Evolutionary conservation across 2,113 vertebrate genomes (phyloP), one percentile per base, ranked within the genome.

Genomic region (Oncorhynchus masou): DNA sequence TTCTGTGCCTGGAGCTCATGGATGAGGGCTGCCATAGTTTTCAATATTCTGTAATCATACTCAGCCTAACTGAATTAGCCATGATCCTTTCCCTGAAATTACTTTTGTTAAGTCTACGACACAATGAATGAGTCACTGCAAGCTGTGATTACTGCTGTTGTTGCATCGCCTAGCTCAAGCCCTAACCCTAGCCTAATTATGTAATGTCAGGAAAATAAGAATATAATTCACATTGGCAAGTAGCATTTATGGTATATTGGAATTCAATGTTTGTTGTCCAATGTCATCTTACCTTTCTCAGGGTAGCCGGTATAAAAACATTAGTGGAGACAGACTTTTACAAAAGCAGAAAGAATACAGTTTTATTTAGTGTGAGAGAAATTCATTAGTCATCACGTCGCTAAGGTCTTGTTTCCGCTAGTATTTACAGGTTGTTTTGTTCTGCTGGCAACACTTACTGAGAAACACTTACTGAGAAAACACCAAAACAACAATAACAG

Each of bases 341-440:
- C 81, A 77, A 85, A 87, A 87, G 85, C 83, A 86, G 79, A 82
- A 79, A 88, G 85, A 86, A 81, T 68, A 76, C 45, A 84, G 85
- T 83, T 94, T 93, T 93, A 94, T 94, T 94, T 90, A 85, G 88
- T 82, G 67, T 85, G 75, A 86, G 82, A 85, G 80, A 85, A 82
- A 80, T 77, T 88, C 75, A 81, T 89, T 87, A 87, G 83, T 89
- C 76, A 83, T 84, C 77, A 84, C 73, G 78, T 89, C 83, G 76
- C 84, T 49, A 80, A 71, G 73, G 78, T 79, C 79, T 86, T 5
- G 24, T 75, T 60, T 73, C 74, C 39, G 80, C 71, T 84, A 79
- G 83, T 85, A 80, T 81, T 85, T 74, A 81, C 79, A 82, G 1
- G 65, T 27, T 72, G 68, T 60, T 51, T 65, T 68, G 77, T 76